Base-by-base conservation (phyloP, 92 coral and sea anemone genomes). In the Epizoanthus fatuus region DNA sequence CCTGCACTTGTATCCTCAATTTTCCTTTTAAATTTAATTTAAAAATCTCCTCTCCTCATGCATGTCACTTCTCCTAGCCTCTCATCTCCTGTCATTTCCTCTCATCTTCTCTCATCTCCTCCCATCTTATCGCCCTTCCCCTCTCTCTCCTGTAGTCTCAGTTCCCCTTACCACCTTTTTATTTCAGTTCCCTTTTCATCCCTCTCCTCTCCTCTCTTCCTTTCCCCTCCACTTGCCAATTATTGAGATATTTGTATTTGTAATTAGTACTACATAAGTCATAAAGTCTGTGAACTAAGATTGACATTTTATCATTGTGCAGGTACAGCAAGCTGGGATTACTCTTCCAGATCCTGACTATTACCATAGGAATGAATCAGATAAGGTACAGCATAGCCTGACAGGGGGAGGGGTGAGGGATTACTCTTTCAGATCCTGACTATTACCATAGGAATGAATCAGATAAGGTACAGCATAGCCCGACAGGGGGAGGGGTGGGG, bases 271-370 rank as follows among this genome's bases (percentile, higher is more conserved):
- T 62, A 16, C 40, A 22, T 29, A 29, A 29, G n/a, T n/a, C n/a
- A n/a, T n/a, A n/a, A n/a, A n/a, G n/a, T n/a, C 35, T 29, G 35
- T 29, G 35, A 29, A 29, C 35, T 29, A 29, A 29, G 35, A 29
- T 29, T 29, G 35, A 29, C 1, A 29, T 47, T 47, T 1, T 47
- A 47, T 47, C 22, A 13, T 15, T 56, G 22, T 14, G 12, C 54
- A 97, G 99, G 90, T 97, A 35, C 99, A 97, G 81, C 99, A 97
- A 83, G 99, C 99, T 38, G 99, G 99, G n/a, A 95, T 97, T 32
- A 93, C 98, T 19, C 55, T 97, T 66, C 87, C 99, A 15, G 98
- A 97, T 92, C 81, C 95, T 59, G 97, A 93, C 38, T 93, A 95
- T 66, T 97, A 97, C 94, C 74, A 81, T 20, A 81, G 93, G 81